Base-by-base conservation (phyloP, 2,888 invertebrate genomes). In the Melieria picta region DNA sequence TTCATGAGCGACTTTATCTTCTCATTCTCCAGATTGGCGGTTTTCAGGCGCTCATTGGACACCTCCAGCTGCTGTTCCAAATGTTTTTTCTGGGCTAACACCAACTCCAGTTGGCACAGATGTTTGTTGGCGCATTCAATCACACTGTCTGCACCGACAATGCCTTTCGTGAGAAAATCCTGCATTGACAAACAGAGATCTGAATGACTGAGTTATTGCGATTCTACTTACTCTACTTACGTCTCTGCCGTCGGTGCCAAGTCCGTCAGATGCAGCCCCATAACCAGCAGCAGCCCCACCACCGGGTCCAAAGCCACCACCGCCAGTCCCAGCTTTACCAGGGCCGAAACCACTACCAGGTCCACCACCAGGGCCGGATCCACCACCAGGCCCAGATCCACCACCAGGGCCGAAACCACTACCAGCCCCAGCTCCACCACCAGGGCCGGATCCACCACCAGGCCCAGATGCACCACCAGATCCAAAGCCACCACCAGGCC, bases 111-210 rank as follows among this genome's bases (percentile, higher is more conserved):
- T 4, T 76, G 77, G 0, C 75, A 72, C 50, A 85, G 77, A 43
- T 79, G 78, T 3, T 77, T 65, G 10, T 79, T 78, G 42, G 84
- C 81, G 65, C 79, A 79, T 65, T 76, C 73, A 0, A 85, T 67
- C 0, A 84, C 76, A 72, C 83, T 83, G 55, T 84, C 84, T 11
- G 78, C 79, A 4, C 72, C 74, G 50, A 79, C 43, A 7, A 77
- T 64, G 30, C 46, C 72, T 61, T 69, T 69, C 7, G 68, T 16
- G 13, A 56, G 30, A 50, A 58, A 50, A 11, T 58, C 16, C 68
- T 69, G 46, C n/a, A 16, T 5, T 57, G 57, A 5, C 57, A 57
- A 7, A 62, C 48, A 48, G 10, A 5, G 16, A 16, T 11, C 10
- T 11, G 10, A 42, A 61, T 4, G 11, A 61, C 3, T 30, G 30